Percentiles rank a stretch among this genome's conserved stretches.
phyloP scores from a whole-genome alignment of 2,888 invertebrate genomes.

The Neria commutata region DNA sequence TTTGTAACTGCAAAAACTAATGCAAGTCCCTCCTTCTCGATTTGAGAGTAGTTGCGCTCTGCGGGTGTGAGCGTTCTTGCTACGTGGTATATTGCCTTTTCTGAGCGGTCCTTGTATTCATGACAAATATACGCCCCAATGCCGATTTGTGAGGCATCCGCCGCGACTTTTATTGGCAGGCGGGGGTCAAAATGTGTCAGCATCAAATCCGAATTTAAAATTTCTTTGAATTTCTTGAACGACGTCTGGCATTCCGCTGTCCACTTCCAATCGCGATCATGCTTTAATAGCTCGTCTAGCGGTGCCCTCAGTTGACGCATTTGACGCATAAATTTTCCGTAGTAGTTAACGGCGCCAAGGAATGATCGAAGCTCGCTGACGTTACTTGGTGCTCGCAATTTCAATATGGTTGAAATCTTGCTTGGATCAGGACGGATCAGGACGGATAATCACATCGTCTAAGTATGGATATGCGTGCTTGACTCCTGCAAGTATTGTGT shows the following conservation, averaged over 20 bases:
- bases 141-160: constrained; percentile 21
- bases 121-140: constrained; percentile 26
- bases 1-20: constrained; percentile 28
- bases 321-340: constrained; percentile 25
- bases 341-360: constrained; percentile 26
- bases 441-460: constrained; percentile 29
- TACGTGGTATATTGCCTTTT: constrained; percentile 23
- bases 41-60: constrained; percentile 28
- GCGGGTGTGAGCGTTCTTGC: constrained; percentile 22
- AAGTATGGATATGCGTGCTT: constrained; percentile 19
- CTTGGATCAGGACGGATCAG: constrained; percentile 16
- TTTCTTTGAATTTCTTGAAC: constrained; percentile 29
- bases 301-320: constrained; percentile 19
- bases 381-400: constrained; percentile 25
- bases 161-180: constrained; percentile 21
- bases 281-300: constrained; percentile 22
- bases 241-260: constrained; percentile 20
- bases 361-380: constrained; percentile 19
- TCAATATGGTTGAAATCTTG: constrained; percentile 13
- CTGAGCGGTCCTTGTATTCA: constrained; percentile 19
- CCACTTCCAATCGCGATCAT: constrained; percentile 22
- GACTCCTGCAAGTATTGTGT: constrained; percentile 24
- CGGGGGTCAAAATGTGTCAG: constrained; percentile 24
- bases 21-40: constrained; percentile 29
- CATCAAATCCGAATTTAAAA: constrained; percentile 20